Conservation (phyloP, 1,140 invertebrate species). For the Pseudachorutes palmiensis region DNA sequence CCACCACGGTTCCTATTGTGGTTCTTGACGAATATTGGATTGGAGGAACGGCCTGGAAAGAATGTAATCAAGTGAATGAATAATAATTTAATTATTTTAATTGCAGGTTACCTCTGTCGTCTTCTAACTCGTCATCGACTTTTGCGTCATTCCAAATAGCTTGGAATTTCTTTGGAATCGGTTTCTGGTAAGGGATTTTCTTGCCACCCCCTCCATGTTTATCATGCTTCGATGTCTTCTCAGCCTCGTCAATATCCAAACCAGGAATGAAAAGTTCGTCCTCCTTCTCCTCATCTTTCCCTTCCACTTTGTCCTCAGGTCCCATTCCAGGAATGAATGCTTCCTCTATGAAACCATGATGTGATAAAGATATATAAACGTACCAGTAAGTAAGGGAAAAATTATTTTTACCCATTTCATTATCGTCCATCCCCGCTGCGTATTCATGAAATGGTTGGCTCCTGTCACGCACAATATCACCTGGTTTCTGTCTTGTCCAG, state of each 20-base stretch:
- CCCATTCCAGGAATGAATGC: conserved; percentile 88
- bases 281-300: conserved; percentile 42
- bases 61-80: neutral
- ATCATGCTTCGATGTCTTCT: conserved; percentile 60
- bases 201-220: conserved; percentile 54
- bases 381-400: neutral
- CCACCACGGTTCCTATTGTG: neutral
- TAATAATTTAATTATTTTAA: neutral
- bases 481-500: conserved; percentile 97
- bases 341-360: conserved; percentile 52
- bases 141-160: conserved; percentile 84
- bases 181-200: conserved; percentile 85
- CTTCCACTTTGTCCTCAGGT: conserved; percentile 76
- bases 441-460: conserved; percentile 33
- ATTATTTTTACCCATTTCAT: conserved; percentile 52
- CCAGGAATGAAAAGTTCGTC: conserved; percentile 62
- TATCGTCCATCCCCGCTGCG: conserved; percentile 57
- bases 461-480: conserved; percentile 95
- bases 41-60: neutral
- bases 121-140: conserved; percentile 33
- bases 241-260: conserved; percentile 57
- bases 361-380: conserved; percentile 1
- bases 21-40: neutral
- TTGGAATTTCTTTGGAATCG: conserved; percentile 90
- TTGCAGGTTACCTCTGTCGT: conserved; percentile 28